phyloP scores from a whole-genome alignment of 2,888 invertebrate genomes.

The Pandemis heparana region DNA sequence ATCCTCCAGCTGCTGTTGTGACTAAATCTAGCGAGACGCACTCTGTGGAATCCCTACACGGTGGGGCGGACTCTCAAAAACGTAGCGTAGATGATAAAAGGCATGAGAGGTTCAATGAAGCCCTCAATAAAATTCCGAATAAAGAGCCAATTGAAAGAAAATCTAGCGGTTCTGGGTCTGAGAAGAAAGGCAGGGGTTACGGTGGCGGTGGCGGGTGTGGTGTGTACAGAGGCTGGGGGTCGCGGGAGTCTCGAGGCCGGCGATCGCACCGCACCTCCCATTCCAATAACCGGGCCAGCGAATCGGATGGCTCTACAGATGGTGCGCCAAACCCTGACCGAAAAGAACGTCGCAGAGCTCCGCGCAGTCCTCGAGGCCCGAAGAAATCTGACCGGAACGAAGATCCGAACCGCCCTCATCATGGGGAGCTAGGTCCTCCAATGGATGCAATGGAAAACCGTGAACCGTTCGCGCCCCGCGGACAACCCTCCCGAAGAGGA shows the following conservation, averaged over 20 bases:
- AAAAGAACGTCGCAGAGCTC: constrained; percentile 85
- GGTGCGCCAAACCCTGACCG: constrained; percentile 85
- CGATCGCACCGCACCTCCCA: constrained; percentile 79
- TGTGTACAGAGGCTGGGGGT: constrained; percentile 81
- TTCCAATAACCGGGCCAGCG: constrained; percentile 85
- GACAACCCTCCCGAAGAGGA: constrained; percentile 95
- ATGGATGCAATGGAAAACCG: constrained; percentile 78
- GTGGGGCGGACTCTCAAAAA: constrained; percentile 61
- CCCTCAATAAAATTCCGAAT: constrained; percentile 74
- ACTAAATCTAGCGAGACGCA: constrained; percentile 62
- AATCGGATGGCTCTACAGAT: constrained; percentile 91
- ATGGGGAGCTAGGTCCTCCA: constrained; percentile 57
- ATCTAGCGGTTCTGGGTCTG: constrained; percentile 77
- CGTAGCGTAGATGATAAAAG: constrained; percentile 70
- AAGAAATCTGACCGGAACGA: constrained; percentile 87
- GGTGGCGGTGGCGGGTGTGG: constrained; percentile 74
- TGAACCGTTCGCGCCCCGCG: constrained; percentile 94
- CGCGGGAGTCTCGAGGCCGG: constrained; percentile 80
- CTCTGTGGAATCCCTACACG: constrained; percentile 63
- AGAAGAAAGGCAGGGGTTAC: constrained; percentile 84
- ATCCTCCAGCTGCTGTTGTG: constrained; percentile 58
- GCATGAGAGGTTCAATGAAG: constrained; percentile 71
- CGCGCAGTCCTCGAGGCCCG: constrained; percentile 82
- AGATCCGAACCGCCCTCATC: constrained; percentile 65
- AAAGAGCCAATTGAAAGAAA: constrained; percentile 81